Evolutionary conservation across 2,888 invertebrate species (phyloP).

Genomic region (Notocelia uddmanniana): DNA sequence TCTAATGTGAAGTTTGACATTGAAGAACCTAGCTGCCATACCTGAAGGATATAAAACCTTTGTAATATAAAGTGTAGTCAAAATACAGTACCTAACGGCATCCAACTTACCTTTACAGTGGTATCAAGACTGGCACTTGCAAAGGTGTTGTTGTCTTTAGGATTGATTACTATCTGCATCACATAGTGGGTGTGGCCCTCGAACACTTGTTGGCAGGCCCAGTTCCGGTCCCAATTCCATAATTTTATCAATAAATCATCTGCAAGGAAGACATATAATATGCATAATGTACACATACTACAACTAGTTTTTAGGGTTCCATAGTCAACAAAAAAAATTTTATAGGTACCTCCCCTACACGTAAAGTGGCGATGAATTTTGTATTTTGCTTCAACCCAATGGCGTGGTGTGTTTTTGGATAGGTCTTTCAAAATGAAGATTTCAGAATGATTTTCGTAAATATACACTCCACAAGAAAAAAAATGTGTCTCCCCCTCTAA

Average conservation of each 20-base stretch:
- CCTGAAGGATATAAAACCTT: constrained; percentile 71
- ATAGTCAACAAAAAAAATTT: too few relatives aligned
- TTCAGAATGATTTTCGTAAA: too few relatives aligned
- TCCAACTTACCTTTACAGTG: constrained; percentile 91
- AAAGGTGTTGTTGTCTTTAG: constrained; percentile 99
- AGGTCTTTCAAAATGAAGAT: too few relatives aligned
- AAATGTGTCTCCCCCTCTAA: too few relatives aligned
- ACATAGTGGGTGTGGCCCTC: constrained; percentile 99
- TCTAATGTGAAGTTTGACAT: constrained; percentile 99
- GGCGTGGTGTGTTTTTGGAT: too few relatives aligned
- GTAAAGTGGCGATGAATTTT: too few relatives aligned
- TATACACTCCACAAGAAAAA: too few relatives aligned
- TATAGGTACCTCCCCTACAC: too few relatives aligned
- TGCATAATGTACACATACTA: not conserved
- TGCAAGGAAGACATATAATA: constrained; percentile 65
- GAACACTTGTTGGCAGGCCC: constrained; percentile 99
- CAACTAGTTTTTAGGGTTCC: not conserved
- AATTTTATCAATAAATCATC: constrained; percentile 99
- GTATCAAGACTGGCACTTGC: constrained; percentile 99
- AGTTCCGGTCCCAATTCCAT: constrained; percentile 99
- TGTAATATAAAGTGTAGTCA: not conserved
- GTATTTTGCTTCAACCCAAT: too few relatives aligned
- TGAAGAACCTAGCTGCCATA: constrained; percentile 99
- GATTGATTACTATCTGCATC: constrained; percentile 99
- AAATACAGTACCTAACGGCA: not conserved